Evolutionary conservation across 2,113 vertebrate species (phyloP).

Genomic region (Phaethornis superciliosus): DNA sequence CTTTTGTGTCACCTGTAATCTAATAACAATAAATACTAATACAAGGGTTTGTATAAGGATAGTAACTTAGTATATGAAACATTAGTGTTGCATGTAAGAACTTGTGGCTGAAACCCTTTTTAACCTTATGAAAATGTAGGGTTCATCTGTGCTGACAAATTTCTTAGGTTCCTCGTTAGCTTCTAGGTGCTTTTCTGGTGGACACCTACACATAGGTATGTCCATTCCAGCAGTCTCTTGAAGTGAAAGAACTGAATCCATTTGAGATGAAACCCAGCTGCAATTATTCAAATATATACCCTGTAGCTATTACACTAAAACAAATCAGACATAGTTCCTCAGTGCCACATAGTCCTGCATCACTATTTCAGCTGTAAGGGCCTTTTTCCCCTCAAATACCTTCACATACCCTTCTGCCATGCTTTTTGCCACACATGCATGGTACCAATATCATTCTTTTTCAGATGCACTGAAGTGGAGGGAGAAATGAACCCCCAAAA

Average conservation of each 20-base stretch:
- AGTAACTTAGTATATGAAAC: neutral
- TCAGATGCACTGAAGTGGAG: neutral
- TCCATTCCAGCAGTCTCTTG: neutral
- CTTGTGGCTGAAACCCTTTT: neutral
- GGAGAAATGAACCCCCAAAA: neutral
- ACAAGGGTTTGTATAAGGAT: neutral
- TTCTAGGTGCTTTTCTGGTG: neutral
- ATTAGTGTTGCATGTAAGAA: neutral
- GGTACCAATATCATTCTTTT: neutral
- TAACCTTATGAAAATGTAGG: neutral
- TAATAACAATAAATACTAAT: neutral
- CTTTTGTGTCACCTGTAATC: neutral
- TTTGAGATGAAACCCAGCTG: neutral
- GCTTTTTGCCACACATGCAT: neutral
- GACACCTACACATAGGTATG: neutral
- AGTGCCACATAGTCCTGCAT: neutral
- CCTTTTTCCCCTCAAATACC: neutral
- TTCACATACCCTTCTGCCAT: neutral
- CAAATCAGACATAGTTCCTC: neutral
- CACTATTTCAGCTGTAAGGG: neutral
- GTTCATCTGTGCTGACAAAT: neutral
- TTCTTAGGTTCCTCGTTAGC: neutral
- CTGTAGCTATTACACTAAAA: neutral
- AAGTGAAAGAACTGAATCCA: neutral
- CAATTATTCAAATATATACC: neutral